phyloP scores from a whole-genome alignment of 2,797 vertebrate species.

The Dendrocincla tyrannina region DNA sequence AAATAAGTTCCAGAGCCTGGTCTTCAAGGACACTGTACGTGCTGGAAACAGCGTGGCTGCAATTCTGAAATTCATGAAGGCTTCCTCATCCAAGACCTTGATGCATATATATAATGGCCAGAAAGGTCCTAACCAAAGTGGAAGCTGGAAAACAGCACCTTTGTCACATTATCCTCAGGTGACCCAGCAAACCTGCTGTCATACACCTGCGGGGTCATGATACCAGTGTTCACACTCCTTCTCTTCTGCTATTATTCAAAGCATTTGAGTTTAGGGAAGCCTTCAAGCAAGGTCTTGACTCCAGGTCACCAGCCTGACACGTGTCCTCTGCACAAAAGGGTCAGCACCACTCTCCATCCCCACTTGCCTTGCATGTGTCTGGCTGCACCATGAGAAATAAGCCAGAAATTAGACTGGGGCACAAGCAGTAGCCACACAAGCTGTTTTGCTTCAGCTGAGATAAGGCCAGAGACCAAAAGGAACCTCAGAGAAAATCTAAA shows the following conservation, averaged over 20 bases:
- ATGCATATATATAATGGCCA: accelerated
- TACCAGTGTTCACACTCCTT: not conserved
- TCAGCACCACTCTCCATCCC: not conserved
- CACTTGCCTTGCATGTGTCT: accelerated
- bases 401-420: not conserved
- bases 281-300: not conserved
- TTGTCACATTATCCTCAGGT: not conserved
- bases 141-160: not conserved
- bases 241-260: not conserved
- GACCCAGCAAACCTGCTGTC: not conserved
- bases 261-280: not conserved
- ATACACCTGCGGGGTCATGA: not conserved
- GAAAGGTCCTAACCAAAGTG: not conserved
- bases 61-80: not conserved
- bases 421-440: not conserved
- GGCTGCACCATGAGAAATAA: not conserved
- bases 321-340: not conserved
- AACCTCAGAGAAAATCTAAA: slow-evolving; percentile 28
- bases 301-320: not conserved
- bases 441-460: not conserved
- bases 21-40: not conserved
- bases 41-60: not conserved
- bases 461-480: slow-evolving; percentile 1
- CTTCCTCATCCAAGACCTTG: not conserved
- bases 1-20: not conserved